Evolutionary conservation across 2,888 invertebrate species (phyloP).

Genomic region (Mamestra brassicae): DNA sequence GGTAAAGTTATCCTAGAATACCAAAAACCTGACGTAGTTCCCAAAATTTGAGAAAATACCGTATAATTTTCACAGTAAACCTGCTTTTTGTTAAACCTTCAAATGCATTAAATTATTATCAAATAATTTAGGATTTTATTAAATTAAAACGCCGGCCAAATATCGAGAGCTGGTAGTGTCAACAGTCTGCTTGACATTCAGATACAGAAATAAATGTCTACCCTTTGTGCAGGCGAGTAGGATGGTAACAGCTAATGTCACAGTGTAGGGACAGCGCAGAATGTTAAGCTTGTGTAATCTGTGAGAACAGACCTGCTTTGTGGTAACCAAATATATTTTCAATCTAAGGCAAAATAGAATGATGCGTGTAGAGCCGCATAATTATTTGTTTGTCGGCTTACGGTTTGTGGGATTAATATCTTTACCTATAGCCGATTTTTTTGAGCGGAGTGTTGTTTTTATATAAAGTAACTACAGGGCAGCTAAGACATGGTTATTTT

Average conservation of each 20-base stretch:
- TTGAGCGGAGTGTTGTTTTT: too few species aligned
- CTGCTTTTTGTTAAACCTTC: not conserved
- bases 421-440: too few species aligned
- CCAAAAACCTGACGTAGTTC: not conserved
- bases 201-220: slow-evolving; percentile 66
- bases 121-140: not conserved
- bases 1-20: too few species aligned
- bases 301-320: not conserved
- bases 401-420: too few species aligned
- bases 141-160: slow-evolving; percentile 44
- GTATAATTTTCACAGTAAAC: not conserved
- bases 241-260: slow-evolving; percentile 55
- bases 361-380: too few species aligned
- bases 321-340: too few species aligned
- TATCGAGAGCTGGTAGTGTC: slow-evolving; percentile 52
- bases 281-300: not conserved
- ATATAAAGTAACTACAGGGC: too few species aligned
- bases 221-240: slow-evolving; percentile 63
- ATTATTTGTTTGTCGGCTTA: too few species aligned
- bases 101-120: not conserved
- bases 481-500: too few species aligned
- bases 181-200: slow-evolving; percentile 60
- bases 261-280: slow-evolving; percentile 19
- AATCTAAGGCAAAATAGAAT: too few species aligned
- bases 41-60: not conserved